Evolutionary conservation across 2,113 vertebrate genomes (phyloP).

Genomic region (Leptobrachium ailaonicum): DNA sequence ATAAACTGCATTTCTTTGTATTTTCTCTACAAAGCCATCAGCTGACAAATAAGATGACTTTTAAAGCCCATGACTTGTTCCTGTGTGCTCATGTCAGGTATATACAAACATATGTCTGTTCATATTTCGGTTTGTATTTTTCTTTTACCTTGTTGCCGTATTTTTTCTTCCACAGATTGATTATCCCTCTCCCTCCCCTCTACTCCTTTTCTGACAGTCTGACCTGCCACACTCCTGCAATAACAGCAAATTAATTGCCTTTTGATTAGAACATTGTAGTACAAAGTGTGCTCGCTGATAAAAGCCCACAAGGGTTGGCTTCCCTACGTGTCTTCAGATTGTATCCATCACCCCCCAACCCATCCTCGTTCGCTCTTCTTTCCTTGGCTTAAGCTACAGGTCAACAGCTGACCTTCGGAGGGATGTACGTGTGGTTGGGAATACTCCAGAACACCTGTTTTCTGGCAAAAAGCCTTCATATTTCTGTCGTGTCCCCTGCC

Average conservation of each 20-base stretch:
- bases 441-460: conserved; percentile 37
- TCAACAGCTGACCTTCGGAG: conserved; percentile 25
- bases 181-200: conserved; percentile 12
- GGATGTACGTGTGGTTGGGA: conserved; percentile 4
- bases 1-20: no score
- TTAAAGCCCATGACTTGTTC: background rate
- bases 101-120: conserved; percentile 1
- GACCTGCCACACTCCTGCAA: conserved; percentile 43
- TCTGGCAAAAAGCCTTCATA: conserved; percentile 18
- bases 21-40: background rate
- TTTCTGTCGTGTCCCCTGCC: conserved; percentile 22
- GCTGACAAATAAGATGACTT: background rate
- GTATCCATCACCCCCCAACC: conserved; percentile 8
- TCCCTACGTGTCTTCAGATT: conserved; percentile 29
- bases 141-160: conserved; percentile 28
- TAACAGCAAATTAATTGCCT: conserved; percentile 47
- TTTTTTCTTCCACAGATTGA: conserved; percentile 29
- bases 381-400: conserved; percentile 32
- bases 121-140: conserved; percentile 36
- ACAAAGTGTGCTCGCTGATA: conserved; percentile 48
- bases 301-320: conserved; percentile 40
- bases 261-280: conserved; percentile 49
- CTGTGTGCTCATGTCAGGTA: background rate
- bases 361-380: background rate
- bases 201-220: conserved; percentile 35